phyloP scores from a whole-genome alignment of 2,797 vertebrate genomes.

The Allobates femoralis region DNA sequence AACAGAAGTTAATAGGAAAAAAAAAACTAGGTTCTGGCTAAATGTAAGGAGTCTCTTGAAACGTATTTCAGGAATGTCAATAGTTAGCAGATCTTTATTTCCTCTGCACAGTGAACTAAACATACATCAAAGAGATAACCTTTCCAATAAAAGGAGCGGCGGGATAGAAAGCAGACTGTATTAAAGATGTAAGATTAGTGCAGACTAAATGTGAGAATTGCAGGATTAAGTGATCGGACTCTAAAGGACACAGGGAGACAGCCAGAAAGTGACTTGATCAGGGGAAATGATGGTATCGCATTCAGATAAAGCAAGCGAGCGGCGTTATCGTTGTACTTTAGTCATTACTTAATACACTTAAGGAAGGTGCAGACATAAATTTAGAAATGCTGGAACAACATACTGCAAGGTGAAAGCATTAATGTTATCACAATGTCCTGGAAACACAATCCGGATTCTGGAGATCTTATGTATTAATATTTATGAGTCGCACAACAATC shows the following conservation, averaged over 20 bases:
- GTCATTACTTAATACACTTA: constrained; percentile 39
- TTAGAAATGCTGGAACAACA: constrained; percentile 21
- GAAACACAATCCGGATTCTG: background rate
- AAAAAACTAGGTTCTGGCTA: background rate
- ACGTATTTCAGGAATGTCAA: constrained; percentile 26
- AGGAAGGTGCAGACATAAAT: constrained; percentile 1
- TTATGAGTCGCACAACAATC: background rate
- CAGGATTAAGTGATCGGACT: constrained; percentile 15
- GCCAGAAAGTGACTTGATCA: constrained; percentile 30
- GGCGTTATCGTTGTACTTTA: constrained; percentile 21
- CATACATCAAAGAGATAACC: constrained; percentile 54
- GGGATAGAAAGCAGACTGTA: constrained; percentile 20
- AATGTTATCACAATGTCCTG: background rate
- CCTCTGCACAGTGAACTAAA: constrained; percentile 20
- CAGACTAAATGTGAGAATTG: constrained; percentile 36
- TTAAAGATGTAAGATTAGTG: constrained; percentile 47
- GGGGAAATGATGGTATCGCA: constrained; percentile 21
- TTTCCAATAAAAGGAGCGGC: constrained; percentile 14
- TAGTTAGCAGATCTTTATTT: constrained; percentile 46
- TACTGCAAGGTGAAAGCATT: constrained; percentile 15
- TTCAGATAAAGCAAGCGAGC: constrained; percentile 13
- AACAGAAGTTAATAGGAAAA: background rate
- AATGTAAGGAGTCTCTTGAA: background rate
- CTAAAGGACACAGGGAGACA: constrained; percentile 14
- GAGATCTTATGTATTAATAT: background rate